Percentiles rank a stretch among this genome's conserved stretches.
Conservation (phyloP, 2,888 invertebrate genomes). For the Candidula unifasciata region DNA sequence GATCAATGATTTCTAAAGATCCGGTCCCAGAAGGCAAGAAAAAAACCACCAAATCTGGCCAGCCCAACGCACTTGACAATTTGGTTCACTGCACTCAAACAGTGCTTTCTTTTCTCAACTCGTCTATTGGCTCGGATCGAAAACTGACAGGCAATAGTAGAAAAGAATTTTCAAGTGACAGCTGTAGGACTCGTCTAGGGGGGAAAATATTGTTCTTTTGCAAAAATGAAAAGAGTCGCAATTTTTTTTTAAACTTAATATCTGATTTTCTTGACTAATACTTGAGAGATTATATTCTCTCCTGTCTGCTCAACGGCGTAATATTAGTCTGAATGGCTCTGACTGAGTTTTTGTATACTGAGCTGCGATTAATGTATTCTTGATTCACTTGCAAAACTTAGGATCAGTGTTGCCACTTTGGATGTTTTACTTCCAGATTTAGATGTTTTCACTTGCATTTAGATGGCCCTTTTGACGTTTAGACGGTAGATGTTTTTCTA, state of each 20-base stretch:
- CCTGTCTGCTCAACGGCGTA: too few species aligned
- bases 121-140: neutral
- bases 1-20: neutral
- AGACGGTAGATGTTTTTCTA: too few species aligned
- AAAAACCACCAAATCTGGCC: neutral
- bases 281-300: neutral
- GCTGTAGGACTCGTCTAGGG: neutral
- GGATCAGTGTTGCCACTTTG: too few species aligned
- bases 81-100: neutral
- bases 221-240: neutral
- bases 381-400: too few species aligned
- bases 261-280: neutral
- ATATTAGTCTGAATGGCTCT: too few species aligned
- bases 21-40: neutral
- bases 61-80: neutral
- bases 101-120: too few species aligned
- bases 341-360: too few species aligned
- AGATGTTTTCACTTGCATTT: too few species aligned
- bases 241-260: neutral
- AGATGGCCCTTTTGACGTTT: too few species aligned
- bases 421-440: too few species aligned
- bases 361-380: too few species aligned
- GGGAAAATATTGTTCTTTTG: neutral
- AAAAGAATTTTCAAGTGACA: neutral
- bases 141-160: neutral